Conservation (phyloP, 2,888 invertebrate genomes). For the Prosopocoilus inquinatus region DNA sequence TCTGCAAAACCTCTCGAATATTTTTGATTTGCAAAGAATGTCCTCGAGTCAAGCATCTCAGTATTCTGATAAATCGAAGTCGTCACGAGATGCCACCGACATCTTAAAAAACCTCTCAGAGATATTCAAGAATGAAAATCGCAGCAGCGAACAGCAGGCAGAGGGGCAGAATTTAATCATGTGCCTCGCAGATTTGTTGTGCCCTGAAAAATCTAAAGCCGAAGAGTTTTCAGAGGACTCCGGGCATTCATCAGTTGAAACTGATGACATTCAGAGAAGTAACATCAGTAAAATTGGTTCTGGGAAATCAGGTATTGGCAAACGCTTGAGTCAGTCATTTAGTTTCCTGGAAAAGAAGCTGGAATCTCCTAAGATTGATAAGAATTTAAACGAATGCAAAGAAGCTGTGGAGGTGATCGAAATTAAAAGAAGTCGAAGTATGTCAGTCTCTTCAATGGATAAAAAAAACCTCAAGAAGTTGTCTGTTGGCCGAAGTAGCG, state of each 20-base stretch:
- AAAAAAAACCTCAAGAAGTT: background rate
- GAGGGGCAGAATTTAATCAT: slow-evolving; percentile 27
- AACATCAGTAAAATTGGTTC: slow-evolving; percentile 17
- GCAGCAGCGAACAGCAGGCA: slow-evolving; percentile 19
- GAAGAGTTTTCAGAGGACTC: slow-evolving; percentile 22
- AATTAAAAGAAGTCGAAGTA: slow-evolving; percentile 1
- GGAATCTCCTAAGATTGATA: background rate
- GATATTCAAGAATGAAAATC: slow-evolving; percentile 23
- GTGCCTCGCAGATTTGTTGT: slow-evolving; percentile 27
- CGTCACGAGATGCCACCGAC: slow-evolving; percentile 24
- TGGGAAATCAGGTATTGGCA: slow-evolving; percentile 3
- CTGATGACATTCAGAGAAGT: slow-evolving; percentile 9
- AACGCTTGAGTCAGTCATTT: slow-evolving; percentile 19
- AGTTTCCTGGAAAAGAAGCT: slow-evolving; percentile 8
- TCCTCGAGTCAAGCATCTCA: slow-evolving; percentile 11
- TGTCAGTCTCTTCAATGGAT: background rate
- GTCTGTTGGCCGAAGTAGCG: slow-evolving; percentile 2
- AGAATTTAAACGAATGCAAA: slow-evolving; percentile 5
- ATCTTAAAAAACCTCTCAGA: slow-evolving; percentile 26
- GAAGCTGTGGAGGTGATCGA: slow-evolving; percentile 4
- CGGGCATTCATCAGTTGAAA: slow-evolving; percentile 25
- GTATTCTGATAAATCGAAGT: slow-evolving; percentile 15
- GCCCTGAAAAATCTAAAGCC: slow-evolving; percentile 9
- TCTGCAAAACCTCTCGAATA: slow-evolving; percentile 16
- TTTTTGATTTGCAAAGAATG: slow-evolving; percentile 7